These are phyloP conservation scores for Elgaria multicarinata DNA, from an alignment of 2,113 vertebrate species.

Conservation along the genomic window DNA sequence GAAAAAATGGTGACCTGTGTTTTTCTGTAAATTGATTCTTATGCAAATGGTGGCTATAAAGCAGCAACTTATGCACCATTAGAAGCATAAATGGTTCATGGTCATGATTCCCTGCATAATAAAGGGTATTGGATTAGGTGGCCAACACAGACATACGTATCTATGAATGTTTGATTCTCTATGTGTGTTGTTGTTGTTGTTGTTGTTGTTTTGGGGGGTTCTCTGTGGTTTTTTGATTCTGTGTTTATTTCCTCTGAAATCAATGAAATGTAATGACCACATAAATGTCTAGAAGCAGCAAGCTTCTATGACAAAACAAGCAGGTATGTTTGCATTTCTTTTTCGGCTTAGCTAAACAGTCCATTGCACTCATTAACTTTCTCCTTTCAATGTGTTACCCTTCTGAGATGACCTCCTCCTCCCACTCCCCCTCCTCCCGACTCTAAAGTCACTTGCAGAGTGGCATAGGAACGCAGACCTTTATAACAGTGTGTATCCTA, in stretches of 20 bases:
- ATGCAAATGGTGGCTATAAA: no score
- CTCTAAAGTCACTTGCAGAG: conserved; percentile 35
- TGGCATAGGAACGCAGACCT: not conserved
- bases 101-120: not conserved
- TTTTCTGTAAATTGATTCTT: no score
- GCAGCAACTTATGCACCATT: no score
- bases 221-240: not conserved
- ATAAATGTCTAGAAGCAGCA: not conserved
- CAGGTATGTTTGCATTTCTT: conserved; percentile 43
- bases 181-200: no score
- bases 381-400: conserved; percentile 42
- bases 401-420: conserved; percentile 27
- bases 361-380: conserved; percentile 34
- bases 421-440: conserved; percentile 20
- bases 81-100: no score
- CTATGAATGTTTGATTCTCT: no score
- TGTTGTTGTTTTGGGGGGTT: no score
- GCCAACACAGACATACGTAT: no score
- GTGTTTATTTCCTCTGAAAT: not conserved
- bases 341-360: conserved; percentile 42
- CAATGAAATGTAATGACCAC: no score
- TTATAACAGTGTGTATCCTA: not conserved
- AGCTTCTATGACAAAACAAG: conserved; percentile 5
- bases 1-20: no score
- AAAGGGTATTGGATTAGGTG: no score